Evolutionary conservation across 37 sponge, comb jelly and placozoan species (phyloP).

Genomic region (Halisarca cf. caerulea): DNA sequence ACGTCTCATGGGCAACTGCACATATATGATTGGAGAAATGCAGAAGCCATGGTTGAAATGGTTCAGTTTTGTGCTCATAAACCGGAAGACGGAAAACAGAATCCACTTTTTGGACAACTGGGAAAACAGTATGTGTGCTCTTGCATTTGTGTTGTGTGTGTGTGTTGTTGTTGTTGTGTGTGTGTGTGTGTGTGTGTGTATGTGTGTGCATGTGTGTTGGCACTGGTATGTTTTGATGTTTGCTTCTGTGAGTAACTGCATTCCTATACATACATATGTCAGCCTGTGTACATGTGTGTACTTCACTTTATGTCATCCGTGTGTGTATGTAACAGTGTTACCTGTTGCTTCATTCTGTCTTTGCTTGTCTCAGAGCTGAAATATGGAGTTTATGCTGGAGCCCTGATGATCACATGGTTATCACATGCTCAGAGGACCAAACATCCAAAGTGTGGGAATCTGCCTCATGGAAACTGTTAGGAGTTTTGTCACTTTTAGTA

Average conservation of each 20-base stretch:
- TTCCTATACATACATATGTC: no score
- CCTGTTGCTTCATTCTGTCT: no score
- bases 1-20: conserved; percentile 50
- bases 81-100: conserved; percentile 39
- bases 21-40: conserved; percentile 16
- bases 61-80: conserved; percentile 41
- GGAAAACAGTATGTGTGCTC: conserved; percentile 48
- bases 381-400: conserved; percentile 79
- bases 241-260: no score
- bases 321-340: no score
- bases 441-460: conserved; percentile 61
- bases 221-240: no score
- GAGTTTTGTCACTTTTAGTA: no score
- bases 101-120: conserved; percentile 61
- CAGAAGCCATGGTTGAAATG: not conserved
- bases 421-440: conserved; percentile 79
- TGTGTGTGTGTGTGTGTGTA: not conserved
- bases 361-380: no score
- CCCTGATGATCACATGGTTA: conserved; percentile 43
- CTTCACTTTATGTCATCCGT: no score
- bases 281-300: no score
- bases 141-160: no score
- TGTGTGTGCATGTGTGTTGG: no score
- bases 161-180: not conserved
- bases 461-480: conserved; percentile 47